These are phyloP conservation scores for Microctenopoma lineatum DNA, from an alignment of 2,797 vertebrate species.

Conservation along the genomic window DNA sequence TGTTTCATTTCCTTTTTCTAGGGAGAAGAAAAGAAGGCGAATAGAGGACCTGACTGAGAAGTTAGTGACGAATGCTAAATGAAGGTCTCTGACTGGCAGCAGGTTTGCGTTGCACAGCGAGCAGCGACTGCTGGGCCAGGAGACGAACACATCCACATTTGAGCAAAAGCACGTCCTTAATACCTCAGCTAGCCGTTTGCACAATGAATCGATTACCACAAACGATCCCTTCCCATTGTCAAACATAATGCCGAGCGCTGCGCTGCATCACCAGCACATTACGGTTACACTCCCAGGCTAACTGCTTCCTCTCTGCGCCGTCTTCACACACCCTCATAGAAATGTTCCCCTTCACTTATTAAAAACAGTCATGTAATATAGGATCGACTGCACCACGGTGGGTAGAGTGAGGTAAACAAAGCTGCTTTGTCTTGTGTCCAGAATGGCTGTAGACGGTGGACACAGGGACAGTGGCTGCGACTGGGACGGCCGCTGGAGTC, in stretches of 20 bases:
- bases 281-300: not conserved
- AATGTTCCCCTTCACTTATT: not conserved
- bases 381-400: not conserved
- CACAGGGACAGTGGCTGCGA: slow-evolving; percentile 89
- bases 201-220: too few species aligned
- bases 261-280: not conserved
- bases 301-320: not conserved
- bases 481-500: slow-evolving; percentile 98
- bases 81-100: slow-evolving; percentile 79
- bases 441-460: slow-evolving; percentile 98
- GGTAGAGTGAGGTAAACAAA: not conserved
- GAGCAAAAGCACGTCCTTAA: not conserved
- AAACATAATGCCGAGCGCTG: not conserved
- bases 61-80: slow-evolving; percentile 92
- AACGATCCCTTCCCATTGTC: not conserved
- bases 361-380: too few species aligned
- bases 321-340: not conserved
- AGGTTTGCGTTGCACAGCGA: slow-evolving; percentile 79
- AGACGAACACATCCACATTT: slow-evolving; percentile 53
- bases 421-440: slow-evolving; percentile 84
- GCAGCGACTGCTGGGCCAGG: slow-evolving; percentile 72
- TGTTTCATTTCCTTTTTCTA: slow-evolving; percentile 88
- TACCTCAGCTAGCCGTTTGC: slow-evolving; percentile 3
- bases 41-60: slow-evolving; percentile 98
- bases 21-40: slow-evolving; percentile 99